phyloP scores from a whole-genome alignment of 2,888 invertebrate genomes.

The Escarpia spicata region DNA sequence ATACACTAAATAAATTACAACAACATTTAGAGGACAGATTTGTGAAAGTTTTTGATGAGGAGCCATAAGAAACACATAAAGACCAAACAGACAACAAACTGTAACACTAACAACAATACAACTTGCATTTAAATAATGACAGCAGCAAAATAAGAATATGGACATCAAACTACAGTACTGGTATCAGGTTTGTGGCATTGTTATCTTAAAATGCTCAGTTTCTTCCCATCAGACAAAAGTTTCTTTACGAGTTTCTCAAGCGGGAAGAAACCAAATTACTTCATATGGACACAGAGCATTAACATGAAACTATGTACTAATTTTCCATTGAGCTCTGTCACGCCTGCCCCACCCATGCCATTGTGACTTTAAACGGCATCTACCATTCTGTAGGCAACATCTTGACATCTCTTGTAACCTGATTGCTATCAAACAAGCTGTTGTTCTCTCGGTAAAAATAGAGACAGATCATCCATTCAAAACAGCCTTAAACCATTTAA shows the following conservation, averaged over 20 bases:
- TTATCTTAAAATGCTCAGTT: background rate
- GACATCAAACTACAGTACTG: background rate
- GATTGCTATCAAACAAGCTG: background rate
- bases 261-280: background rate
- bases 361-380: constrained; percentile 2
- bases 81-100: background rate
- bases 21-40: too few species aligned
- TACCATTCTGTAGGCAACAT: background rate
- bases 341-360: background rate
- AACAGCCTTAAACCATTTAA: background rate
- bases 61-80: too few species aligned
- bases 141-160: background rate
- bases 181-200: background rate
- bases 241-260: background rate
- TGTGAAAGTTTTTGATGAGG: too few species aligned
- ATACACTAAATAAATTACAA: too few species aligned
- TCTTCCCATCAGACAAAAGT: background rate
- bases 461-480: background rate
- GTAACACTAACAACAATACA: background rate
- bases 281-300: background rate
- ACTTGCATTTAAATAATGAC: background rate
- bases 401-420: background rate
- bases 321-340: background rate
- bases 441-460: background rate
- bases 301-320: background rate